Percentiles rank a stretch among this genome's conserved stretches.
Evolutionary conservation across 1,140 invertebrate genomes (phyloP).

Genomic region (Spodoptera frugiperda): DNA sequence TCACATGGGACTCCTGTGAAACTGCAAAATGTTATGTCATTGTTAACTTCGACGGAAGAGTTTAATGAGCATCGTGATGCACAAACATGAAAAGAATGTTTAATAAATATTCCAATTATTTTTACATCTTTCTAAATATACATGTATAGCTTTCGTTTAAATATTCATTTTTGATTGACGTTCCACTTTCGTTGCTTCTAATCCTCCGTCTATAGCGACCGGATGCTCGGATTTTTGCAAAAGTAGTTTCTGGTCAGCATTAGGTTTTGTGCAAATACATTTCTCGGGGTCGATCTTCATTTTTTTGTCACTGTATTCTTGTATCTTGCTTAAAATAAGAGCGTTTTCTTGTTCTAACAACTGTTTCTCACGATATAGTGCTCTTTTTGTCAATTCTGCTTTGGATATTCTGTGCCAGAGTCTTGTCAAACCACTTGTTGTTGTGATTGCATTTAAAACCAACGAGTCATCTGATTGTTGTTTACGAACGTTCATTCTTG

Average conservation of each 20-base stretch:
- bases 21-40: conserved; percentile 46
- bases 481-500: conserved; percentile 58
- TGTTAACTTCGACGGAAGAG: conserved; percentile 36
- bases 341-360: conserved; percentile 74
- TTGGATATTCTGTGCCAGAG: conserved; percentile 77
- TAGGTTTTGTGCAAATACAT: conserved; percentile 58
- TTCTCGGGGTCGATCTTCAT: conserved; percentile 57
- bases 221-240: conserved; percentile 40
- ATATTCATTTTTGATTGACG: too few species aligned
- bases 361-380: conserved; percentile 73
- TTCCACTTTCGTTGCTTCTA: conserved; percentile 59
- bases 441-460: conserved; percentile 67
- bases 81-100: conserved; percentile 47
- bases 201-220: conserved; percentile 63
- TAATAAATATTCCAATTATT: neutral
- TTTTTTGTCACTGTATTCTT: conserved; percentile 62
- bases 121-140: neutral
- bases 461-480: conserved; percentile 72
- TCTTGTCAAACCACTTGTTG: conserved; percentile 71
- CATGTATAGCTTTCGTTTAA: too few species aligned
- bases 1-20: conserved; percentile 21
- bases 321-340: conserved; percentile 62
- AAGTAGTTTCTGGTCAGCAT: conserved; percentile 40
- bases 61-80: conserved; percentile 47
- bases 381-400: conserved; percentile 71